Percentiles rank a stretch among this genome's conserved stretches.
Evolutionary conservation across 2,113 vertebrate genomes (phyloP).

Genomic region (Eudyptes chrysolophus): DNA sequence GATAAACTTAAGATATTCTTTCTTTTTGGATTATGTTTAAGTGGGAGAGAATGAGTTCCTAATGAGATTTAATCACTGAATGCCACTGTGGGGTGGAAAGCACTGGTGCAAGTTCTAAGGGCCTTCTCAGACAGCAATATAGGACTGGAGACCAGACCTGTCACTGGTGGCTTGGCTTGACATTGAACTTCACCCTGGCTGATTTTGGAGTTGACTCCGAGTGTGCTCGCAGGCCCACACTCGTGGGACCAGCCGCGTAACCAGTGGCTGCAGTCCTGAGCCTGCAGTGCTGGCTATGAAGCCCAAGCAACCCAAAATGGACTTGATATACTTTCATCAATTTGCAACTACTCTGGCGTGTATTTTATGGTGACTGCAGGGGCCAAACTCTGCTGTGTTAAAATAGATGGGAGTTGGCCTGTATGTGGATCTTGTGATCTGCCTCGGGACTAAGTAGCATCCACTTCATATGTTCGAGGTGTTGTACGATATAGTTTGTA

Average conservation of each 20-base stretch:
- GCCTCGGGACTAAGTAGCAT: neutral
- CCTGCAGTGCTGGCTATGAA: neutral
- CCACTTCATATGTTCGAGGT: neutral
- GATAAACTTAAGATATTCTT: neutral
- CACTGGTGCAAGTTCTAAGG: neutral
- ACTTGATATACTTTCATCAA: neutral
- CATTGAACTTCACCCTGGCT: neutral
- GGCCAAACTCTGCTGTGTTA: neutral
- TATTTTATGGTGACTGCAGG: neutral
- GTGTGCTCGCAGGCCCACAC: neutral
- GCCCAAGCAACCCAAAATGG: neutral
- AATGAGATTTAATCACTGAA: neutral
- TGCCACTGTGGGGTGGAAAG: neutral
- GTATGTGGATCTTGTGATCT: neutral
- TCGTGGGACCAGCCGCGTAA: neutral
- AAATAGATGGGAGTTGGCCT: neutral
- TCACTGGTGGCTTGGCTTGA: neutral
- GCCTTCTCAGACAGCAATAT: rapidly evolving
- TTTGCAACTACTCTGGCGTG: neutral
- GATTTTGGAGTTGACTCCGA: too few species aligned
- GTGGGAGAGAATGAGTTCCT: neutral
- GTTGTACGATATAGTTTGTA: neutral
- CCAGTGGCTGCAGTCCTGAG: neutral
- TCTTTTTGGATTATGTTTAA: neutral
- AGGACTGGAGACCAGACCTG: too few species aligned